Percentiles rank a stretch among this genome's conserved stretches.
phyloP scores from a whole-genome alignment of 2,888 invertebrate species.

The Lasioglossum calceatum region DNA sequence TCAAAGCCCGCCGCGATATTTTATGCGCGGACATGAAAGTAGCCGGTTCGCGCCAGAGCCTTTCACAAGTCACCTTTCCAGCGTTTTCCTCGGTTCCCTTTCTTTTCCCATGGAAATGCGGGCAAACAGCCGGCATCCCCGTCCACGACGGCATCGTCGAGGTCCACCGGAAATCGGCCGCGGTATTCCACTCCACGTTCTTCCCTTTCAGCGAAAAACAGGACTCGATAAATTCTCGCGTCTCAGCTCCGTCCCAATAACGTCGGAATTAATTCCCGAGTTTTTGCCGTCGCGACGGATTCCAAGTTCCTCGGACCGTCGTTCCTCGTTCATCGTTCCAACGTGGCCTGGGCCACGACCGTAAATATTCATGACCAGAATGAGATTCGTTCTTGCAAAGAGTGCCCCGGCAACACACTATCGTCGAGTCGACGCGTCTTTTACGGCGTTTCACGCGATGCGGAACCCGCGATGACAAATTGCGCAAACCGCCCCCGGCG shows the following conservation, averaged over 20 bases:
- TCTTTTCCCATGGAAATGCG: conserved; percentile 14
- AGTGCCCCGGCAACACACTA: conserved; percentile 6
- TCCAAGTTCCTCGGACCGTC: background rate
- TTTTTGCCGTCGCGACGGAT: background rate
- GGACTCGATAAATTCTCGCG: background rate
- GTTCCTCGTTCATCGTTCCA: background rate
- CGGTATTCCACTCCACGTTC: conserved; percentile 13
- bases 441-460: background rate
- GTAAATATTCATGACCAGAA: conserved; percentile 41
- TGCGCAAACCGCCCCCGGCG: conserved; percentile 54
- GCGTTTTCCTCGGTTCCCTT: background rate
- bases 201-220: background rate
- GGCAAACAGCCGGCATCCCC: background rate
- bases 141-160: background rate
- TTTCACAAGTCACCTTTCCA: conserved; percentile 25
- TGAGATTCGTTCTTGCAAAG: conserved; percentile 36
- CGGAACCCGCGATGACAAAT: conserved; percentile 50
- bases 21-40: conserved; percentile 46
- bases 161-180: background rate
- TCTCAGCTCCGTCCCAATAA: background rate
- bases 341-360: background rate
- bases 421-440: conserved; percentile 15
- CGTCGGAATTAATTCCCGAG: conserved; percentile 10
- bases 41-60: conserved; percentile 11
- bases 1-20: conserved; percentile 40